phyloP scores from a whole-genome alignment of 2,113 vertebrate genomes.

The Monopterus albus region DNA sequence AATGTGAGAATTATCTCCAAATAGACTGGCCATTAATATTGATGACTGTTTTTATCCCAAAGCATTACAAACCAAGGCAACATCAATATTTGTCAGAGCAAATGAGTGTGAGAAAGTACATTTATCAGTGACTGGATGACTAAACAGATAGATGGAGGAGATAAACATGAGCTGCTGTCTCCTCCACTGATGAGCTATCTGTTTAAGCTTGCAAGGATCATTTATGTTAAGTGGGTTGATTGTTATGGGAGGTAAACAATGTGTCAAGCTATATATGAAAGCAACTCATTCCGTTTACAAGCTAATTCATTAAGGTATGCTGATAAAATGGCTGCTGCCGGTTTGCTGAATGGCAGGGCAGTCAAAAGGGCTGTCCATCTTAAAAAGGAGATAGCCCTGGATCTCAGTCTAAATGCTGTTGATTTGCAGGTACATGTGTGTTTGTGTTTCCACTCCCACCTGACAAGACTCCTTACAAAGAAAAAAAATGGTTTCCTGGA shows the following conservation, averaged over 20 bases:
- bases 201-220: conserved; percentile 62
- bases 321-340: conserved; percentile 36
- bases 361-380: conserved; percentile 8
- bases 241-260: conserved; percentile 64
- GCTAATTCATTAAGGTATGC: conserved; percentile 48
- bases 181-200: conserved; percentile 43
- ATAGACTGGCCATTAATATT: conserved; percentile 71
- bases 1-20: conserved; percentile 68
- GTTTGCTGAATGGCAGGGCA: conserved; percentile 15
- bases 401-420: conserved; percentile 13
- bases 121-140: conserved; percentile 59
- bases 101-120: conserved; percentile 52
- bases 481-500: conserved; percentile 5
- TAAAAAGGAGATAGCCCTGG: conserved; percentile 16
- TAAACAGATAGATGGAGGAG: conserved; percentile 57
- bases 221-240: conserved; percentile 63
- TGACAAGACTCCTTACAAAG: conserved; percentile 5
- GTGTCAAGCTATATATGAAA: conserved; percentile 54
- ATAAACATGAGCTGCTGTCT: conserved; percentile 63
- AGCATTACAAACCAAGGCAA: conserved; percentile 39
- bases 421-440: conserved; percentile 7
- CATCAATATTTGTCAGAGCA: conserved; percentile 65
- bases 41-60: conserved; percentile 57
- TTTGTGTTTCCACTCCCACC: conserved; percentile 5
- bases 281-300: conserved; percentile 48